Evolutionary conservation across 1,140 invertebrate species (phyloP).

Genomic region (Ephestia elutella): DNA sequence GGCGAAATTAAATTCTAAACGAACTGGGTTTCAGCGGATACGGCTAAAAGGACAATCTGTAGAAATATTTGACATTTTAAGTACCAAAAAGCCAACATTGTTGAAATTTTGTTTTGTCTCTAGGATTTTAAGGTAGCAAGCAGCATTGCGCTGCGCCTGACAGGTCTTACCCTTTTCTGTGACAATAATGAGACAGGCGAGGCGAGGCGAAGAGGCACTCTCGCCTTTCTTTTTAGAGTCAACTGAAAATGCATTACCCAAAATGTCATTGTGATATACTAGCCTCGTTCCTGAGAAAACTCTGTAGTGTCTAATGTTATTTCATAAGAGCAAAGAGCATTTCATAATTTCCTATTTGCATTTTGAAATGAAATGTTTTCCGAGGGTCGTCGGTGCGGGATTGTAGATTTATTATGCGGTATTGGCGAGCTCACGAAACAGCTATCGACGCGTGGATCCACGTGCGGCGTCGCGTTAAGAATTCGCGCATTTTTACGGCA

Average conservation of each 20-base stretch:
- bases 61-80: background rate
- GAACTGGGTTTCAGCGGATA: constrained; percentile 36
- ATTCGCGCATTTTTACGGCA: constrained; percentile 64
- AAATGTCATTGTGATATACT: constrained; percentile 27
- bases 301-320: background rate
- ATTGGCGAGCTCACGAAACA: constrained; percentile 45
- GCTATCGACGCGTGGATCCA: constrained; percentile 66
- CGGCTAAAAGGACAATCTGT: constrained; percentile 21
- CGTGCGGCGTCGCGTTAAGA: constrained; percentile 49
- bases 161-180: constrained; percentile 27
- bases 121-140: constrained; percentile 21
- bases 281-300: constrained; percentile 13
- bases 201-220: constrained; percentile 22
- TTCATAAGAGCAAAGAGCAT: constrained; percentile 7
- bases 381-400: constrained; percentile 21
- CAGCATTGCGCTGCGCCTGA: constrained; percentile 22
- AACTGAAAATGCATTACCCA: constrained; percentile 28
- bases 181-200: constrained; percentile 41
- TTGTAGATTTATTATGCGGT: constrained; percentile 41
- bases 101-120: constrained; percentile 12
- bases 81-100: background rate
- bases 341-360: constrained; percentile 12
- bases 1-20: constrained; percentile 58
- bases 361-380: constrained; percentile 11
- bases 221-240: constrained; percentile 27